Evolutionary conservation across 2,113 vertebrate genomes (phyloP), one percentile per base, ranked within the genome.

Genomic region (Nothobranchius furzeri): DNA sequence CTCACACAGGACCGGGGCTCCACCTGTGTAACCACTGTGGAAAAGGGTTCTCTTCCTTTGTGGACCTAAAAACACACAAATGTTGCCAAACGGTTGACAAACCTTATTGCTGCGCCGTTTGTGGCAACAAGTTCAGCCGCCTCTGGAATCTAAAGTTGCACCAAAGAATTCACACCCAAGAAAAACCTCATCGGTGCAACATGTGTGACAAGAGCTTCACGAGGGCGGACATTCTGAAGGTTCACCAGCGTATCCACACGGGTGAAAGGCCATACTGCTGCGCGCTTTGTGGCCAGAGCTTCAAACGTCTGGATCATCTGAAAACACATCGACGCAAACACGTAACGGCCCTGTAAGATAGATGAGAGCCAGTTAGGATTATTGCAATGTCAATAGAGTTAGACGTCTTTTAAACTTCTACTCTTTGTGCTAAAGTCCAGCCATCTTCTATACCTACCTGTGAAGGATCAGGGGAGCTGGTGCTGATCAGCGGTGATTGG

Each of bases 1-100:
- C 89, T 46, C 94, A 95, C 87, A 89, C 91, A 0, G 92, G 90
- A 6, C 92, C 95, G 47, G 93, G 91, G 8, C 92, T 94, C 0
- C 93, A 95, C 76, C 82, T 90, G 60, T 95, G 95, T 68, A 91
- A 89, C 57, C 91, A 94, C 30, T 95, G 95, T 2, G 93, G 93
- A 1, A 93, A 93, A 73, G 79, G 91, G 50, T 95, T 94, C 79
- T 79, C 92, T 0, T 92, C 92, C 20, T 91, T 91, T 42, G 84
- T 87, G 12, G 93, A 94, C 40, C 80, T 95, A 55, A 92, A 93
- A 59, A 84, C 80, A 46, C 95, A 95, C 70, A 83, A 88, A 54
- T 93, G 92, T 69, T 86, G 85, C 45, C 91, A 90, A 49, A 76
- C 72, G 0, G 86, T 81, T 0, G 90, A 92, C 67, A 93, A 93